phyloP scores from a whole-genome alignment of 2,113 vertebrate species.

The Eptesicus fuscus region DNA sequence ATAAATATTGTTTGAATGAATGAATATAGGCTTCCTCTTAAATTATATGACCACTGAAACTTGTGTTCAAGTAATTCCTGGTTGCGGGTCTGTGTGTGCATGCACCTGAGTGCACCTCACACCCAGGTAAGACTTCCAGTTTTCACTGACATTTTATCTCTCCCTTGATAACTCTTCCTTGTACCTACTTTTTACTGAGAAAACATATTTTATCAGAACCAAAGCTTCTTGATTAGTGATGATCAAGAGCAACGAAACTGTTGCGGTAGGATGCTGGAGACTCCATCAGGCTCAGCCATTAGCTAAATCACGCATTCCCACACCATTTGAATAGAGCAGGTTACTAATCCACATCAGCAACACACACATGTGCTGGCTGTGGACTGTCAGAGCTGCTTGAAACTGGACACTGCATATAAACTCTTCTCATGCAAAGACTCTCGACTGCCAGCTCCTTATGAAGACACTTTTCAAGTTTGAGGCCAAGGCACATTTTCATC shows the following conservation, averaged over 20 bases:
- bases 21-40: neutral
- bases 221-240: neutral
- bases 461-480: neutral
- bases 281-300: neutral
- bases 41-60: neutral
- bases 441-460: neutral
- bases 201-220: neutral
- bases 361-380: accelerated
- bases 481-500: neutral
- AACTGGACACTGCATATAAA: neutral
- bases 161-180: neutral
- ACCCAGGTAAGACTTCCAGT: neutral
- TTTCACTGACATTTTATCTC: neutral
- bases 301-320: neutral
- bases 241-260: neutral
- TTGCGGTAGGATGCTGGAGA: neutral
- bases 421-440: neutral
- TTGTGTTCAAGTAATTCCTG: neutral
- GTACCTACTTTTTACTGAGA: neutral
- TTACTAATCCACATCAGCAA: neutral
- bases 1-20: neutral
- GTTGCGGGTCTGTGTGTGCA: neutral
- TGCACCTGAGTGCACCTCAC: neutral
- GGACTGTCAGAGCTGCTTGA: neutral
- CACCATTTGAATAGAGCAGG: neutral